Conservation (phyloP, 1,140 invertebrate genomes). For the Lanistes nyassanus region DNA sequence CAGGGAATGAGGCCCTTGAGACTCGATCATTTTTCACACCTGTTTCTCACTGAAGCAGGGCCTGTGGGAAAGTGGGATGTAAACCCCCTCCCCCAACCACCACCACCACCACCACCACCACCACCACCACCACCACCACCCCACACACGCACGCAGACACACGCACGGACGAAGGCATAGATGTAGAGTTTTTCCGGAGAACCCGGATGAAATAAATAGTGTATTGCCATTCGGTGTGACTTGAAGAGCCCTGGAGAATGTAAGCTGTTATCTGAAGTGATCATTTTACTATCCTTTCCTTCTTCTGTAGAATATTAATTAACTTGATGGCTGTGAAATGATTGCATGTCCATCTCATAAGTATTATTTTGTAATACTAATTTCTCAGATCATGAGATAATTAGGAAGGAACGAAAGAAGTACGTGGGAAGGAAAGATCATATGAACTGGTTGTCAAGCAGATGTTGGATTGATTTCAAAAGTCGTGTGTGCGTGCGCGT, state of each 20-base stretch:
- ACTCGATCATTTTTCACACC: neutral
- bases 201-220: neutral
- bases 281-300: neutral
- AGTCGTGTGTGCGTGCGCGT: too few relatives aligned
- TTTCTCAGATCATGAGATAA: too few relatives aligned
- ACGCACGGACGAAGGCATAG: slow-evolving; percentile 11
- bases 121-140: neutral
- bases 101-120: too few relatives aligned
- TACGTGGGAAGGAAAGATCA: too few relatives aligned
- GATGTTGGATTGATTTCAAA: too few relatives aligned
- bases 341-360: too few relatives aligned
- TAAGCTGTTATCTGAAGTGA: neutral
- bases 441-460: too few relatives aligned
- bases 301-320: neutral
- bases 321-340: neutral
- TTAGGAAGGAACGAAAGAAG: too few relatives aligned
- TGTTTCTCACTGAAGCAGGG: neutral
- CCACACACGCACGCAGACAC: slow-evolving; percentile 11
- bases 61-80: neutral
- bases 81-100: neutral
- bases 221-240: neutral
- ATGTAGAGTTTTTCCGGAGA: neutral
- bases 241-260: neutral
- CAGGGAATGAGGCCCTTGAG: neutral
- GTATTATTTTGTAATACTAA: too few relatives aligned